Evolutionary conservation across 2,888 invertebrate species (phyloP).

Genomic region (Fragum whitleyi): DNA sequence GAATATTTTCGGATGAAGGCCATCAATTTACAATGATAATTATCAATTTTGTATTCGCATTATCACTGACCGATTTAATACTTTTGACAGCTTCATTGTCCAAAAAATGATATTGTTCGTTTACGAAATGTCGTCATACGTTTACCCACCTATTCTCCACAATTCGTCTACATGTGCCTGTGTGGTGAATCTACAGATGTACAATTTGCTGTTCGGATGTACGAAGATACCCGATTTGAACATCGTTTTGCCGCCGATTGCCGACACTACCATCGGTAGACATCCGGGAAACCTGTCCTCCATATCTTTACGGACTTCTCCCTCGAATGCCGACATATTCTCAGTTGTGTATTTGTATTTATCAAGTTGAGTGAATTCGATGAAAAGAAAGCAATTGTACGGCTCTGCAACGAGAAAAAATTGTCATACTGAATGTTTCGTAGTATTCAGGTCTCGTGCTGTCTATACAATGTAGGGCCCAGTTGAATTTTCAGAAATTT

Average conservation of each 20-base stretch:
- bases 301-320: slow-evolving; percentile 50
- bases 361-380: slow-evolving; percentile 45
- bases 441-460: background rate
- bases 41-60: too few species aligned
- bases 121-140: too few species aligned
- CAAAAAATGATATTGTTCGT: too few species aligned
- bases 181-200: slow-evolving; percentile 41
- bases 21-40: too few species aligned
- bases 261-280: slow-evolving; percentile 41
- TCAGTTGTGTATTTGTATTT: slow-evolving; percentile 14
- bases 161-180: slow-evolving; percentile 43
- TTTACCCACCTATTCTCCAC: slow-evolving; percentile 45
- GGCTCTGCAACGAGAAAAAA: slow-evolving; percentile 40
- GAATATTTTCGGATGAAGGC: too few species aligned
- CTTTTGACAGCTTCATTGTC: too few species aligned
- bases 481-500: too few species aligned
- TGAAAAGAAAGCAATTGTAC: slow-evolving; percentile 42
- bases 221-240: slow-evolving; percentile 47
- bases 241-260: slow-evolving; percentile 39
- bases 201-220: slow-evolving; percentile 48
- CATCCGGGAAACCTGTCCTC: slow-evolving; percentile 27
- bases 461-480: too few species aligned
- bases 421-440: background rate
- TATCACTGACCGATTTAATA: too few species aligned
- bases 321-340: slow-evolving; percentile 52